These are phyloP conservation scores for Chaenocephalus aceratus DNA, from an alignment of 2,113 vertebrate genomes.

Conservation along the genomic window DNA sequence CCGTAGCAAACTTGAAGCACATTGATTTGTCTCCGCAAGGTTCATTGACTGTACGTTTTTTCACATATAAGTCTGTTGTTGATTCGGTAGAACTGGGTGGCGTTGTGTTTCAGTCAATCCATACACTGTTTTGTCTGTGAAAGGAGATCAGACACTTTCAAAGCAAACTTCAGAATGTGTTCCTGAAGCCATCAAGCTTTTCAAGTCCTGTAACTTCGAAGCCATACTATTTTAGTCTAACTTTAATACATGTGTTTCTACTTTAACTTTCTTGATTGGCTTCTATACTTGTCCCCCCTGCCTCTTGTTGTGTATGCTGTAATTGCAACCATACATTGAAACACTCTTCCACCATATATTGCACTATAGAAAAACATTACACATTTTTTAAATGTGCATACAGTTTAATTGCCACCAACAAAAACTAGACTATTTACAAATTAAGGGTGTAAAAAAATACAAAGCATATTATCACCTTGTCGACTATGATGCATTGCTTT, in stretches of 20 bases:
- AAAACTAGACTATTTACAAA: neutral
- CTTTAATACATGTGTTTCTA: neutral
- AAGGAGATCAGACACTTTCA: conserved; percentile 32
- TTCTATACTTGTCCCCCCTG: neutral
- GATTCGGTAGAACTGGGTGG: conserved; percentile 9
- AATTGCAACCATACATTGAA: neutral
- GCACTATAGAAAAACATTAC: neutral
- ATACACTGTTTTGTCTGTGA: conserved; percentile 34
- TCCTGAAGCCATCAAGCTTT: conserved; percentile 30
- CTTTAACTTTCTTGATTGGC: neutral
- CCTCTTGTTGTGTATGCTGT: neutral
- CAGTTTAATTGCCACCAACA: neutral
- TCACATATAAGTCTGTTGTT: conserved; percentile 31
- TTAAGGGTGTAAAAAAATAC: neutral
- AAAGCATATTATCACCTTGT: neutral
- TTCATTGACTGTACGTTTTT: conserved; percentile 59
- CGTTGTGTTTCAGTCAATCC: conserved; percentile 48
- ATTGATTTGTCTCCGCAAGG: conserved; percentile 67
- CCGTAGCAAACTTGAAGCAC: conserved; percentile 42
- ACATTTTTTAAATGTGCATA: too few species aligned
- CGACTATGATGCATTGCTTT: neutral
- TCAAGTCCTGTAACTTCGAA: conserved; percentile 40
- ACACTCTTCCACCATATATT: neutral
- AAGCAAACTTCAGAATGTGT: conserved; percentile 8
- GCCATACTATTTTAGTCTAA: neutral